Base-by-base conservation (phyloP, 2,888 invertebrate species). In the Heliconius charithonia region DNA sequence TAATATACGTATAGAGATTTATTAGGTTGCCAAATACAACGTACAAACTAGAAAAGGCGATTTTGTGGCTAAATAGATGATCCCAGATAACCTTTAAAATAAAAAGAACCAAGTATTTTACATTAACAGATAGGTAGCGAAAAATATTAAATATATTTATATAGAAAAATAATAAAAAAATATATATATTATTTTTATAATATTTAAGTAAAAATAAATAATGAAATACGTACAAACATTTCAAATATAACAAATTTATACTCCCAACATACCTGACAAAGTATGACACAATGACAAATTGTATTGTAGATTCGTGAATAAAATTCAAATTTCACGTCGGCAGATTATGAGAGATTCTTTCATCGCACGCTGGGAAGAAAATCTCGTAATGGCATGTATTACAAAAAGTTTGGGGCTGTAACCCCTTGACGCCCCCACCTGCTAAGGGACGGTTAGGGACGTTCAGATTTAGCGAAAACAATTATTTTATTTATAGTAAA, bases 351-450 rank as follows among this genome's bases (percentile, higher is more conserved):
- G 79, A 81, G 81, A 82, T 83, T 83, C 84, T 84, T 84, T 83
- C 81, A 81, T 80, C 80, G 81, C 84, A 83, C 83, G 84, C 83
- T 83, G 85, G 76, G 84, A 83, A 83, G 82, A 83, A 83, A 83
- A 83, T 83, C 81, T 80, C 82, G 82, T 83, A 83, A 86, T 85
- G 84, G 81, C 83, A 82, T 82, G 81, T 80, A 83, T 82, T 82
- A 85, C 85, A 85, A 86, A 85, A 84, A 85, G 82, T 82, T 82
- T 82, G 82, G 82, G 82, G 84, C 81, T 83, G 81, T 83, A 86
- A 87, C 87, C 87, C 87, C 86, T 87, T 86, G 83, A 83, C 83
- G 74, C 84, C 83, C 81, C 81, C 82, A 81, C 83, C 83, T 82
- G 82, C 80, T 75, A 81, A 75, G 79, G 80, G 79, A 69, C 66